A percentile compares a stretch with the other conserved stretches of the same genome.
phyloP scores from a whole-genome alignment of 2,888 invertebrate genomes.

The Metallyticus violacea region DNA sequence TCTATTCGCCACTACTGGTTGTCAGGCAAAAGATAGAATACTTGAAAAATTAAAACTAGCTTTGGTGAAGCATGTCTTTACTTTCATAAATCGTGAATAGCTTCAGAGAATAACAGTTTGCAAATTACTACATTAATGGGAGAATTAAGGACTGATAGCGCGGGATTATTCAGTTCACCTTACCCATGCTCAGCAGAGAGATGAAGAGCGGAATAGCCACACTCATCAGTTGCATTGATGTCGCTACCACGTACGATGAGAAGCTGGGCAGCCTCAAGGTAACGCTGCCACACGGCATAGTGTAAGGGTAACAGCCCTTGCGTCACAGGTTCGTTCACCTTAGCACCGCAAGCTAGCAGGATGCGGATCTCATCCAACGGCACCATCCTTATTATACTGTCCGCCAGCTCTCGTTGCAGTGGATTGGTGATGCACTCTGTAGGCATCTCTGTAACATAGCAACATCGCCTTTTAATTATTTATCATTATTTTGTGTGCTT shows the following conservation, averaged over 20 bases:
- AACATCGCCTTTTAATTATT: no score
- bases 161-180: no score
- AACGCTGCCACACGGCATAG: constrained; percentile 88
- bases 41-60: no score
- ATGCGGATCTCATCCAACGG: constrained; percentile 84
- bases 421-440: constrained; percentile 71
- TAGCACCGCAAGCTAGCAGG: constrained; percentile 81
- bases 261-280: constrained; percentile 74
- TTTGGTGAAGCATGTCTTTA: no score
- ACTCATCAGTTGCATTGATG: constrained; percentile 80
- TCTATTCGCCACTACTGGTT: no score
- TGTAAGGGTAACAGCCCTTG: constrained; percentile 86
- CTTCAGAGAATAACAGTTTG: no score
- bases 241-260: constrained; percentile 79
- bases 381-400: constrained; percentile 85
- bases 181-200: constrained; percentile 86
- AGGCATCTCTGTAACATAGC: constrained; percentile 55
- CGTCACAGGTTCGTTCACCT: constrained; percentile 75
- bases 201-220: constrained; percentile 88
- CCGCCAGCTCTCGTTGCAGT: constrained; percentile 81
- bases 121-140: no score
- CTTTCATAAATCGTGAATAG: no score
- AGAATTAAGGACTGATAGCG: no score
- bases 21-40: no score
- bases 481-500: no score